Conservation (phyloP, 2,888 invertebrate genomes). For the Alentia gelatinosa region DNA sequence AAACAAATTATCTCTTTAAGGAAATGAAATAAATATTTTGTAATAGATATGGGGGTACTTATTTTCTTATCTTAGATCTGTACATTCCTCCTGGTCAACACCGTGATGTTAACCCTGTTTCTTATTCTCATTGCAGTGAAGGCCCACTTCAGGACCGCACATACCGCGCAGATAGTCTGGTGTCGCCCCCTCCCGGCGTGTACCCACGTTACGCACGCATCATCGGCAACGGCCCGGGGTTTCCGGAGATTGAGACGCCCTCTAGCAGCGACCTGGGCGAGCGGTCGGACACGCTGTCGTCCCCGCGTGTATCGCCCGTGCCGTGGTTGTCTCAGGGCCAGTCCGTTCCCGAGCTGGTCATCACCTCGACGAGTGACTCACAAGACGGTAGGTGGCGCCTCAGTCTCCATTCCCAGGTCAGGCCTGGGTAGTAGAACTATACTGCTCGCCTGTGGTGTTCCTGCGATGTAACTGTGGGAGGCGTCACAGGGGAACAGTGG, state of each 20-base stretch:
- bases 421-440: no score
- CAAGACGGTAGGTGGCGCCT: constrained; percentile 47
- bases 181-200: constrained; percentile 53
- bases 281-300: constrained; percentile 63
- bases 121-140: constrained; percentile 22
- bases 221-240: constrained; percentile 39
- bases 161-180: constrained; percentile 57
- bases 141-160: constrained; percentile 32
- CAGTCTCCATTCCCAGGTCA: no score
- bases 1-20: not conserved
- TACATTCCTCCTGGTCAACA: not conserved
- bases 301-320: constrained; percentile 64
- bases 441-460: no score
- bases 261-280: constrained; percentile 60
- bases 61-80: no score
- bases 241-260: constrained; percentile 41
- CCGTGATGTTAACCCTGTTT: not conserved
- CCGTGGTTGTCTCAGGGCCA: constrained; percentile 61
- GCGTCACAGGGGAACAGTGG: no score
- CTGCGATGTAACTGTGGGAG: no score
- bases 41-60: no score
- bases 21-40: not conserved
- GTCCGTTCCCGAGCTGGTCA: constrained; percentile 58
- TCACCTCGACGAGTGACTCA: constrained; percentile 51
- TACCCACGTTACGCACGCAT: constrained; percentile 46